A percentile compares a stretch with the other conserved stretches of the same genome.
Conservation (phyloP, 2,113 vertebrate species). For the Anser brachyrhynchus region DNA sequence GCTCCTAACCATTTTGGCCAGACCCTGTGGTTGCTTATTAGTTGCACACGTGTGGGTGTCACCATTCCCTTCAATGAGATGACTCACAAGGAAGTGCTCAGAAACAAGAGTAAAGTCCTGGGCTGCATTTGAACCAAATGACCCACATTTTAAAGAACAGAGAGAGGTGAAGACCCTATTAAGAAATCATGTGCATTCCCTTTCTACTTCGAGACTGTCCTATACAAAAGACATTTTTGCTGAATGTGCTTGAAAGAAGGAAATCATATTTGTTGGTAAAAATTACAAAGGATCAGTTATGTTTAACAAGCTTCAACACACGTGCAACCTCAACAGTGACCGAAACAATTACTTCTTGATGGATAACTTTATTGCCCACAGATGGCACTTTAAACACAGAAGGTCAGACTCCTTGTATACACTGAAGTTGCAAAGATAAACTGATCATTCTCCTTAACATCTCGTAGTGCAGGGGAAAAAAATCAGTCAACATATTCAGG, state of each 20-base stretch:
- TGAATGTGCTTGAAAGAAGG: constrained; percentile 22
- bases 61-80: neutral
- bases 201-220: neutral
- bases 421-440: constrained; percentile 54
- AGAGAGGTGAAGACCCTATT: neutral
- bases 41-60: neutral
- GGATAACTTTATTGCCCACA: constrained; percentile 54
- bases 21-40: neutral
- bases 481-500: neutral
- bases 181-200: accelerated
- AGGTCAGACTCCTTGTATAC: constrained; percentile 59
- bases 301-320: constrained; percentile 56
- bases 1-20: accelerated
- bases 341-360: constrained; percentile 50
- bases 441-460: constrained; percentile 43
- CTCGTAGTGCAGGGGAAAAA: constrained; percentile 16
- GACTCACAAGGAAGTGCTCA: neutral
- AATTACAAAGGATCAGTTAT: neutral
- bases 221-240: neutral
- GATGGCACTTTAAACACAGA: constrained; percentile 59
- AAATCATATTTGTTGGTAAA: constrained; percentile 45
- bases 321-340: neutral
- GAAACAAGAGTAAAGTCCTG: neutral
- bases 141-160: neutral
- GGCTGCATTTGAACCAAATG: neutral